These are phyloP conservation scores for Rhea pennata DNA, from an alignment of 2,113 vertebrate genomes.

Conservation along the genomic window DNA sequence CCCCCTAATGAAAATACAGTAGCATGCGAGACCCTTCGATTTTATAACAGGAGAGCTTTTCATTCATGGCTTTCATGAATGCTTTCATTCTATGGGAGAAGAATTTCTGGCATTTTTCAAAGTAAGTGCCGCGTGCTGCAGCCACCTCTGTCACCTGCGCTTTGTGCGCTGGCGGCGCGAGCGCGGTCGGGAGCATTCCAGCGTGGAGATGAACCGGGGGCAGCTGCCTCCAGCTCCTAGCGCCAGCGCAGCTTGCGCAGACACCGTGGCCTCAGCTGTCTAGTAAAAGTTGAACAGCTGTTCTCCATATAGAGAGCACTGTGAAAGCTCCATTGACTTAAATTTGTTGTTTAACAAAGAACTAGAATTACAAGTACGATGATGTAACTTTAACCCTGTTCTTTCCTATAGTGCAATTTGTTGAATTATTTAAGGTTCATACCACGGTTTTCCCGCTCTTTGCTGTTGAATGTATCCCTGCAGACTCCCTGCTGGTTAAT, in stretches of 20 bases:
- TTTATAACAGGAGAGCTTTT: constrained; percentile 37
- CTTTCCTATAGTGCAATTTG: constrained; percentile 40
- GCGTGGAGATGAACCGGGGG: constrained; percentile 79
- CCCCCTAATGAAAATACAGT: constrained; percentile 18
- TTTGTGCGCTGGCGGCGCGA: constrained; percentile 47
- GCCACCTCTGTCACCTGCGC: constrained; percentile 71
- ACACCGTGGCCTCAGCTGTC: constrained; percentile 88
- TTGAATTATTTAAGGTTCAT: constrained; percentile 50
- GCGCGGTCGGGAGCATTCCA: constrained; percentile 59
- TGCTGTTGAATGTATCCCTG: neutral
- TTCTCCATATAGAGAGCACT: constrained; percentile 78
- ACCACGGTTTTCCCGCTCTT: neutral
- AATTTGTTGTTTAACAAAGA: constrained; percentile 78
- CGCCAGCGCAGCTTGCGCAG: constrained; percentile 75
- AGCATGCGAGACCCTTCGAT: neutral
- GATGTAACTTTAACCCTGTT: constrained; percentile 75
- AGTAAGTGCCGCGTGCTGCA: neutral
- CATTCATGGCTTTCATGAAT: constrained; percentile 42
- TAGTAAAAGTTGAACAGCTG: constrained; percentile 92
- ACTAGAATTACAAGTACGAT: constrained; percentile 74
- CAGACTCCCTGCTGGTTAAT: neutral
- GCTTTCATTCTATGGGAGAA: constrained; percentile 39
- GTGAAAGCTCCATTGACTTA: constrained; percentile 87
- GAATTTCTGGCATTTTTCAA: constrained; percentile 47
- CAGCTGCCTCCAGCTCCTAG: constrained; percentile 84